Percentiles rank a stretch among this genome's conserved stretches.
Evolutionary conservation across 2,888 invertebrate genomes (phyloP).

Genomic region (Euzetes globulus): DNA sequence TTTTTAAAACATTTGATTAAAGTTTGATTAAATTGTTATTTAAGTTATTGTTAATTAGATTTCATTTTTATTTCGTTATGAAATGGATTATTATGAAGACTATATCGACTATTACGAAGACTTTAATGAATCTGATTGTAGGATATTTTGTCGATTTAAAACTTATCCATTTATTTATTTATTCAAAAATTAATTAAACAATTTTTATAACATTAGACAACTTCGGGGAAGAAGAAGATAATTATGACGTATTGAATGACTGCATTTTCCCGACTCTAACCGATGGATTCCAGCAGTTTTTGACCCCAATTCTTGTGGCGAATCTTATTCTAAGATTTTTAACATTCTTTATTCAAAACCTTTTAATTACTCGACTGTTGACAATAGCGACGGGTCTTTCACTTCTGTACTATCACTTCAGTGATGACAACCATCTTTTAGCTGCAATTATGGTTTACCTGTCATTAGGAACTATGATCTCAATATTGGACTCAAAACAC

Average conservation of each 20-base stretch:
- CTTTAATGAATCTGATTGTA: neutral
- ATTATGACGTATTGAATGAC: neutral
- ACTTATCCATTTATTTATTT: neutral
- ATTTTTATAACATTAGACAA: neutral
- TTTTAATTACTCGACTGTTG: neutral
- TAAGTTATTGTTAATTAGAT: neutral
- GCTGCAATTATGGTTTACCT: neutral
- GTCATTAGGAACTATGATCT: neutral
- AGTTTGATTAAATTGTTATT: too few relatives aligned
- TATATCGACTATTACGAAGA: neutral
- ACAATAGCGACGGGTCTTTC: neutral
- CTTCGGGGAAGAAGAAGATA: neutral
- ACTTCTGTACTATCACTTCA: neutral
- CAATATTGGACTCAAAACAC: neutral
- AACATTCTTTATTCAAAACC: neutral
- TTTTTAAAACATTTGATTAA: neutral
- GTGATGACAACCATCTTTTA: neutral
- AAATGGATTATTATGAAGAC: slow-evolving; percentile 6
- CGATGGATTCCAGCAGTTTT: neutral
- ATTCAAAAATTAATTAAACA: too few relatives aligned
- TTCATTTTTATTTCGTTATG: neutral
- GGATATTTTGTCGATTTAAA: neutral
- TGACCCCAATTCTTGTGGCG: neutral
- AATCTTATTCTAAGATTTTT: neutral
- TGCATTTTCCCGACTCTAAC: neutral